Evolutionary conservation across 1,140 invertebrate species (phyloP), one percentile per base, ranked within the genome.

Genomic region (Nomia melanderi): DNA sequence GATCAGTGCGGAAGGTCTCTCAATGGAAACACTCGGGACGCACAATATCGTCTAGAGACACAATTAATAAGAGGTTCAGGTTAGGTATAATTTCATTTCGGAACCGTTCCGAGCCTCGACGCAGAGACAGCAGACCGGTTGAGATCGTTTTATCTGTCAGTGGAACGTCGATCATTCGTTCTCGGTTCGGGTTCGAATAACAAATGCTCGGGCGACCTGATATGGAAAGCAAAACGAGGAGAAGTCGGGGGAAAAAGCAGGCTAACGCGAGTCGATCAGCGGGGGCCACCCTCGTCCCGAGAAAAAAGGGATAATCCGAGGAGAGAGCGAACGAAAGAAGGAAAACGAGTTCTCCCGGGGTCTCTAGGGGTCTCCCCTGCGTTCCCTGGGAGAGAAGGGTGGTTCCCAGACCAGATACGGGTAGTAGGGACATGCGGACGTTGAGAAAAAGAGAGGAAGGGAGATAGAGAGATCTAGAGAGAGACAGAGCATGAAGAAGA

Each of bases 321-420:
- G 8, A 60, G 73, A 39, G 59, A 41, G 27, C 11, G 41, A 17
- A 50, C 20, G 47, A 50, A n/a, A 5, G 47, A 9, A 14, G 41
- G 29, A 59, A 29, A 63, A 31, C n/a, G 36, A 27, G 59, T 72
- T 53, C 59, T 72, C 57, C 60, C 47, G 25, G 47, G 60, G 25
- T n/a, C n/a, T 65, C 39, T 23, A 39, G 44, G 25, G 11, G 12
- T 44, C 41, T 44, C 50, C 64, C 20, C 1, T 31, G 44, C 25
- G 71, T 53, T 73, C 71, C 60, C 59, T 57, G 64, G 63, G 65
- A 59, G 27, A 67, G 60, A 65, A 67, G 73, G 78, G 82, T 76
- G 74, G 72, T 64, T 70, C 63, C 53, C 57, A 59, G 65, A 53
- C 14, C 57, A 64, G 39, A 78, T 79, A 78, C 75, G 53, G 50